Evolutionary conservation across 35 echinoderm and acorn worm genomes (phyloP), one percentile per base, ranked within the genome.

Genomic region (Lytechinus variegatus): DNA sequence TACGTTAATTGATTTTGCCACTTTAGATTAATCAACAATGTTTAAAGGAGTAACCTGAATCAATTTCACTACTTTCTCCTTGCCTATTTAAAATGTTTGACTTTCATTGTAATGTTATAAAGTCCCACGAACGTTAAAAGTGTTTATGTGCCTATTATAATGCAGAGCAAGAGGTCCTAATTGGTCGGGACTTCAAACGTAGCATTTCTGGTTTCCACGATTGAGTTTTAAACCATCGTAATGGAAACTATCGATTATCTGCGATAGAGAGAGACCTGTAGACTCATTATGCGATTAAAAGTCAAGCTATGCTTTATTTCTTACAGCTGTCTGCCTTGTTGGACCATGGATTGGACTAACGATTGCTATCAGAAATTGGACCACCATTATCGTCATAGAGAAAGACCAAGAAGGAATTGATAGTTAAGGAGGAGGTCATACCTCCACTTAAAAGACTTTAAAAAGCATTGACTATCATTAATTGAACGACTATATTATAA

Each of bases 271-370:
- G 66, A 79, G 19, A 79, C 66, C n/a, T 6, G 66, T 79, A 79
- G 66, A 79, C 66, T 24, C 66, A n/a, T 79, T 79, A 79, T 79
- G 66, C 66, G 66, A 79, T 79, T 79, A 79, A 19, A n/a, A 79
- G 66, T n/a, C 66, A 79, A 79, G 19, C 66, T 24, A 79, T 79
- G 66, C 66, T 79, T 79, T 79, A 79, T 16, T 19, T 79, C 66
- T 79, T 24, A 79, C 66, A 79, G n/a, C 66, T 79, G n/a, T 16
- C n/a, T 24, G 16, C 66, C 66, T 79, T 79, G 66, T 79, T 79
- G 16, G 16, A 24, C 66, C n/a, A 79, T 24, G 19, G 66, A 79
- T 79, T 24, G 19, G 16, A 24, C 66, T 79, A 79, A 79, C 66
- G 66, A 79, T 79, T 24, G 19, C 19, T 79, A 19, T 24, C 3